Conservation (phyloP, 2,888 invertebrate species). For the Dilophus febrilis region DNA sequence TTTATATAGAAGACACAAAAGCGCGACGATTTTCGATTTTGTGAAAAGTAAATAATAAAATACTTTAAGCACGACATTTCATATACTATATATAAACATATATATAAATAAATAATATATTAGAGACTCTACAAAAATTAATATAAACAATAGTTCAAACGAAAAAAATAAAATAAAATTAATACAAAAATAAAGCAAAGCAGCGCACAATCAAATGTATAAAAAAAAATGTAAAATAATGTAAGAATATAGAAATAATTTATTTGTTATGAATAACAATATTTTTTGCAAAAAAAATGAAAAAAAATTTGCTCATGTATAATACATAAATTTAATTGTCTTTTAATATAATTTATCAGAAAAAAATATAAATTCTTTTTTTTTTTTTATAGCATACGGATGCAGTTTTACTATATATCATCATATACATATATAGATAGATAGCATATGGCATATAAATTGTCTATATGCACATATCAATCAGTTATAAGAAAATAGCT, state of each 20-base stretch:
- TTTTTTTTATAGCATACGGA: too few relatives aligned
- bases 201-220: too few relatives aligned
- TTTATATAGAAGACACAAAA: constrained; percentile 1
- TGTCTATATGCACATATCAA: too few relatives aligned
- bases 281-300: background rate
- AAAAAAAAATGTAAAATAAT: background rate
- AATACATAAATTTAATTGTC: constrained; percentile 7
- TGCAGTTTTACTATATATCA: too few relatives aligned
- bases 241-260: constrained; percentile 2
- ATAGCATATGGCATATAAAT: too few relatives aligned
- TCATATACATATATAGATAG: too few relatives aligned
- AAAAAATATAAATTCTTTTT: too few relatives aligned
- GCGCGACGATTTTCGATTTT: too few relatives aligned
- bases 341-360: constrained; percentile 5
- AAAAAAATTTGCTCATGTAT: constrained; percentile 2
- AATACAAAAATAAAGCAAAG: too few relatives aligned
- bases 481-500: too few relatives aligned
- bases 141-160: background rate
- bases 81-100: background rate
- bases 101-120: background rate
- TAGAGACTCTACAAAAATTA: background rate
- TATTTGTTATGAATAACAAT: constrained; percentile 7
- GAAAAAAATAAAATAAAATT: too few relatives aligned
- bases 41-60: too few relatives aligned
- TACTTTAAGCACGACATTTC: background rate